Evolutionary conservation across 2,113 vertebrate genomes (phyloP).

Genomic region (Columba janthina): DNA sequence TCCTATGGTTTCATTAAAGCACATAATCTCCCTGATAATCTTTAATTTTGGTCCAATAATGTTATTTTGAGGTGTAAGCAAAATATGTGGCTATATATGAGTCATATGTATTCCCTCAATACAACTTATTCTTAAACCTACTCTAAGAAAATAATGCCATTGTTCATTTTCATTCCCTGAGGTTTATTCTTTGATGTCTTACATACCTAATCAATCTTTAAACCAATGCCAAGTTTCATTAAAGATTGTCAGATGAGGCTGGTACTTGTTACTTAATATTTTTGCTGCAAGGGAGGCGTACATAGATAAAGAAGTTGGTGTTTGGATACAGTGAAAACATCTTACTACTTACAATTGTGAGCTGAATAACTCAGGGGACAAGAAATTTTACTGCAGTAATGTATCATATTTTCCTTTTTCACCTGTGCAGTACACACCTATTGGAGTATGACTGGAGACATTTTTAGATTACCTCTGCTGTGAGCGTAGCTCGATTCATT

Average conservation of each 20-base stretch:
- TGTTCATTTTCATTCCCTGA: conserved; percentile 46
- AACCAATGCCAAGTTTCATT: conserved; percentile 29
- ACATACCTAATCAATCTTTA: conserved; percentile 53
- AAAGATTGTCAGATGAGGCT: conserved; percentile 27
- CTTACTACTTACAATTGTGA: not conserved
- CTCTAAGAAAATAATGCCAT: conserved; percentile 47
- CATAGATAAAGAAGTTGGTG: not conserved
- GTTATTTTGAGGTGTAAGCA: not conserved
- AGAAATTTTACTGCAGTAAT: not conserved
- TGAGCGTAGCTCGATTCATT: not conserved
- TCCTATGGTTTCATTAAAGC: not conserved
- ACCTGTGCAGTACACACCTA: not conserved
- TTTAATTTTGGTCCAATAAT: not conserved
- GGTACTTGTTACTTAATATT: not conserved
- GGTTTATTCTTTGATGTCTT: conserved; percentile 39
- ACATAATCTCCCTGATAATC: not conserved
- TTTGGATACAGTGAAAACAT: not conserved
- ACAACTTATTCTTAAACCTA: conserved; percentile 2
- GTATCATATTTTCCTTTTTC: not conserved
- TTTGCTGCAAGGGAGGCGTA: not conserved
- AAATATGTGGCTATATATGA: not conserved
- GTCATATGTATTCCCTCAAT: not conserved
- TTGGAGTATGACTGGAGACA: not conserved
- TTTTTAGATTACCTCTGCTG: not conserved
- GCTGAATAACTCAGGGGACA: not conserved